phyloP scores from a whole-genome alignment of 2,888 invertebrate genomes.

The Hemaris fuciformis region DNA sequence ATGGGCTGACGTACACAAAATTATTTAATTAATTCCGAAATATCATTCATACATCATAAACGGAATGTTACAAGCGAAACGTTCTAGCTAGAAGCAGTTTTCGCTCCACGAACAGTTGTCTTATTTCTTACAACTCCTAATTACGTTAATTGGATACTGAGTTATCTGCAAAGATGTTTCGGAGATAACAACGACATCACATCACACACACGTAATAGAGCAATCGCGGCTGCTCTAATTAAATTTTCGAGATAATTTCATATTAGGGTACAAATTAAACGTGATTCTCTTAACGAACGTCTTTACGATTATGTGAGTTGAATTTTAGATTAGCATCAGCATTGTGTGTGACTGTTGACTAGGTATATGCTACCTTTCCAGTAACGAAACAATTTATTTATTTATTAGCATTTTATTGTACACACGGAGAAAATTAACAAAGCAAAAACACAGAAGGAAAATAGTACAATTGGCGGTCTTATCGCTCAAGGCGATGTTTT shows the following conservation, averaged over 20 bases:
- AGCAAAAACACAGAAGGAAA: no score
- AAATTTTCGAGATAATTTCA: slow-evolving; percentile 32
- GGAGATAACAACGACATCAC: background rate
- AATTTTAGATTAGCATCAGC: background rate
- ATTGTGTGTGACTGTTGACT: no score
- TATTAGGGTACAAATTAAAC: slow-evolving; percentile 14
- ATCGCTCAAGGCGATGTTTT: no score
- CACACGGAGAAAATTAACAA: no score
- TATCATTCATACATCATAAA: background rate
- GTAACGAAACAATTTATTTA: no score
- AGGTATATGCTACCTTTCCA: no score
- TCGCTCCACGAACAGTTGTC: background rate
- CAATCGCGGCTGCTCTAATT: slow-evolving; percentile 25
- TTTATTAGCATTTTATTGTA: no score
- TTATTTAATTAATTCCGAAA: no score
- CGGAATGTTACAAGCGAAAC: background rate
- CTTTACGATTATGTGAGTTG: background rate
- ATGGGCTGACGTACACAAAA: no score
- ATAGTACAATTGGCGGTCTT: no score
- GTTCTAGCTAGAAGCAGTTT: background rate
- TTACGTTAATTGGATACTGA: background rate
- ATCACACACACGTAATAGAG: slow-evolving; percentile 16
- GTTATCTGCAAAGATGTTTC: background rate
- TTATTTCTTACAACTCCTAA: background rate
- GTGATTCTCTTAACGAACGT: background rate